Evolutionary conservation across 2,797 vertebrate genomes (phyloP).

Genomic region (Tapirus indicus): DNA sequence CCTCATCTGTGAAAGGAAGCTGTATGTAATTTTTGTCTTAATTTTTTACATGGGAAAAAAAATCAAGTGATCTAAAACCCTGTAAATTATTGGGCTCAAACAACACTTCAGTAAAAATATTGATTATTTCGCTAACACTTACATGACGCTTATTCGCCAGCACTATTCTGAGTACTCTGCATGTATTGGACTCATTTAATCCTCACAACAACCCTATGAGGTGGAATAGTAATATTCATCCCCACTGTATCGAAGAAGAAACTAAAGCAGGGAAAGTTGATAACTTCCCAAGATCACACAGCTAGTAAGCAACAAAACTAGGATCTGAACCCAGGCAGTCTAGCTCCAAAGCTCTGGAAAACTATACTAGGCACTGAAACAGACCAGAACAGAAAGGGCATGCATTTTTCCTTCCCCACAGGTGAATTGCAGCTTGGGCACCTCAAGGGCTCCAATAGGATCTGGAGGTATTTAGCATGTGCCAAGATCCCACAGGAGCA

Average conservation of each 20-base stretch:
- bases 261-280: neutral
- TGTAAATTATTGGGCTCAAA: neutral
- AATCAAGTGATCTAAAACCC: neutral
- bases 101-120: neutral
- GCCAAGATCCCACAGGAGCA: neutral
- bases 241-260: neutral
- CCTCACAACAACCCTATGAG: neutral
- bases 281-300: neutral
- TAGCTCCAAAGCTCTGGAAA: neutral
- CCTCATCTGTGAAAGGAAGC: neutral
- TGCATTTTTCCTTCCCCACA: neutral
- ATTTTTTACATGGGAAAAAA: neutral
- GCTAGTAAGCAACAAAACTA: neutral
- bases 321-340: neutral
- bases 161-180: neutral
- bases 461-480: neutral
- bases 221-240: neutral
- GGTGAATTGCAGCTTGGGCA: neutral
- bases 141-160: neutral
- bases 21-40: neutral
- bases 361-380: neutral
- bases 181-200: neutral
- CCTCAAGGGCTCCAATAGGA: neutral
- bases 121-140: neutral
- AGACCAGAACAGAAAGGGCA: neutral